Conservation (phyloP, 1,140 invertebrate species). For the Panagrolaimus sp. region DNA sequence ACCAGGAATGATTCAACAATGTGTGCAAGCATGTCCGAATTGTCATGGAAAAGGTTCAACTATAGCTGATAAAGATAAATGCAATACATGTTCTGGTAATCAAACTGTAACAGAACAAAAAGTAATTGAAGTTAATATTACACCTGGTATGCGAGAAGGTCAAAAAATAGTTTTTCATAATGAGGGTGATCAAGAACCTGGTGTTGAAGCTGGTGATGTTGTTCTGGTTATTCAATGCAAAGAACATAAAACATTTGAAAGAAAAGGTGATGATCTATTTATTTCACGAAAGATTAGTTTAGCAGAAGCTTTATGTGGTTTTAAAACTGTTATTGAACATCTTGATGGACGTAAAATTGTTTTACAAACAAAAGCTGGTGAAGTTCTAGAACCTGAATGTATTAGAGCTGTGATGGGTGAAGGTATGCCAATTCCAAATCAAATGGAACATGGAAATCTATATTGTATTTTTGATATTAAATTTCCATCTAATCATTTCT, state of each 20-base stretch:
- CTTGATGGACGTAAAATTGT: conserved; percentile 75
- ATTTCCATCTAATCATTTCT: conserved; percentile 77
- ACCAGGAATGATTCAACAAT: conserved; percentile 61
- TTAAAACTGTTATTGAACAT: conserved; percentile 67
- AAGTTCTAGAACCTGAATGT: conserved; percentile 68
- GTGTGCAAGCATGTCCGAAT: conserved; percentile 18
- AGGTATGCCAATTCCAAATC: not conserved
- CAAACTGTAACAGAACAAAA: conserved; percentile 63
- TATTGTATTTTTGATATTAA: conserved; percentile 63
- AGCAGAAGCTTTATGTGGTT: conserved; percentile 64
- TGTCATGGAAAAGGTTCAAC: conserved; percentile 60
- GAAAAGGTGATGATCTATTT: conserved; percentile 60
- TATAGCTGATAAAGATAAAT: conserved; percentile 73
- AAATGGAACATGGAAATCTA: no score
- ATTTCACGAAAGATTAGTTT: conserved; percentile 60
- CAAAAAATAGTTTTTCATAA: conserved; percentile 59
- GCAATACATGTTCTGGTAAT: conserved; percentile 68
- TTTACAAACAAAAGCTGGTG: conserved; percentile 69
- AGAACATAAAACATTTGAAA: conserved; percentile 60
- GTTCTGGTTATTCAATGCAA: conserved; percentile 62
- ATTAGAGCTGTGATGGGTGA: not conserved
- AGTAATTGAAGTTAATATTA: conserved; percentile 64
- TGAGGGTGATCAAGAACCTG: conserved; percentile 65
- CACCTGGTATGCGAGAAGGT: conserved; percentile 64
- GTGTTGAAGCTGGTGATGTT: conserved; percentile 62